Base-by-base conservation (phyloP, 2,113 vertebrate species). In the Sinocyclocheilus anshuiensis region DNA sequence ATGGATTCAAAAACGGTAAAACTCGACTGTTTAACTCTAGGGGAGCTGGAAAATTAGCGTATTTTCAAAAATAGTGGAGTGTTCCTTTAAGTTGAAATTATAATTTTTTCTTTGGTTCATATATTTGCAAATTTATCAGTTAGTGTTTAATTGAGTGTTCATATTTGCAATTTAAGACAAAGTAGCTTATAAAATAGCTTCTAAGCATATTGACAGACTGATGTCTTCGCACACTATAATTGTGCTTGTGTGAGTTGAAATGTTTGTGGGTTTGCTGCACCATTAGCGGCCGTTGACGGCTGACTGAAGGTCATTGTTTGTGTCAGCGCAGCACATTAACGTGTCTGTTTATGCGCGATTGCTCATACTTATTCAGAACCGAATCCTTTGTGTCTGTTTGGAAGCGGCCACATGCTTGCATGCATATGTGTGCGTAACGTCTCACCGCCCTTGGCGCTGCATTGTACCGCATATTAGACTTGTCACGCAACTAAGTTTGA, bases 401-500 rank as follows among this genome's bases (percentile, higher is more conserved):
- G 22, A n/a, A 26, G 33, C 24, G 71, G 7, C 13, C 4, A 0
- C 11, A 24, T 84, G 81, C 2, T 4, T 79, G 42, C 45, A 69
- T 57, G 29, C 24, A 13, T 71, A 57, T 86, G 63, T 69, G 12
- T 39, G 13, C 2, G 1, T 82, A 33, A 33, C 18, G 2, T 59
- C 75, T 79, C 50, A 10, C n/a, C 24, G n/a, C 74, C 63, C 83
- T 87, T 69, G 87, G 84, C 78, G 18, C 85, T 24, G 90, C 86
- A 88, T 90, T 92, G 91, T 92, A 89, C 63, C 11, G 75, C 79
- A 3, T 85, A 85, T 90, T 90, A 87, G 86, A 80, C 90, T 90
- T 88, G 91, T 92, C 92, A 88, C 87, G 92, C 91, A 87, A 90
- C 86, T 90, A 20, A 67, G 86, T 87, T 91, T 91, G 76, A 87